Evolutionary conservation across 2,113 vertebrate genomes (phyloP).

Genomic region (Oreochromis niloticus): DNA sequence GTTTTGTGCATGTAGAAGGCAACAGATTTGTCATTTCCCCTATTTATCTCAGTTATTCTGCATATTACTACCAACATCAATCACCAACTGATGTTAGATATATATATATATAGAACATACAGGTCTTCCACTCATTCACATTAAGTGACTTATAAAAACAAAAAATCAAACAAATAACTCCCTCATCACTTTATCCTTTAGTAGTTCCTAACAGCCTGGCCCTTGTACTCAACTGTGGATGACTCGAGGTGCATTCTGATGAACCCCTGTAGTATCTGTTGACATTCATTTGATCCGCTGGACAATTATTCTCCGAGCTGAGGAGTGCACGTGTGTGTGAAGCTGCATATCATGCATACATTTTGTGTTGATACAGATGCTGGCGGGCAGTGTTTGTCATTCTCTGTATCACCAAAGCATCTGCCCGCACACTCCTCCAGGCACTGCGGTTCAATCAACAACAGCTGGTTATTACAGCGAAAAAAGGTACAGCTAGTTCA

Average conservation of each 20-base stretch:
- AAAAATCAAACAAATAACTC: background rate
- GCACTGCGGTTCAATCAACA: constrained; percentile 27
- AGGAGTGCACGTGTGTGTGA: background rate
- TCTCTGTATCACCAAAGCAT: constrained; percentile 55
- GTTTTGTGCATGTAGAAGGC: background rate
- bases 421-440: constrained; percentile 35
- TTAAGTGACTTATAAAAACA: background rate
- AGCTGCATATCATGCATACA: background rate
- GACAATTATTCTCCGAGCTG: constrained; percentile 4
- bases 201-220: background rate
- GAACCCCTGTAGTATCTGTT: background rate
- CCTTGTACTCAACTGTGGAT: background rate
- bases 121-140: background rate
- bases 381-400: constrained; percentile 38
- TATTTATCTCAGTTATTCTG: background rate
- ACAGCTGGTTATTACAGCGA: constrained; percentile 47
- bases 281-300: background rate
- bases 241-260: background rate
- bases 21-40: background rate
- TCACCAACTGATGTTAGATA: background rate
- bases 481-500: background rate
- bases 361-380: constrained; percentile 39
- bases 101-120: too few species aligned
- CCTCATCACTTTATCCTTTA: background rate
- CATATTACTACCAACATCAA: background rate